Conservation (phyloP, 2,113 vertebrate species). For the Neolamprologus hecqui region DNA sequence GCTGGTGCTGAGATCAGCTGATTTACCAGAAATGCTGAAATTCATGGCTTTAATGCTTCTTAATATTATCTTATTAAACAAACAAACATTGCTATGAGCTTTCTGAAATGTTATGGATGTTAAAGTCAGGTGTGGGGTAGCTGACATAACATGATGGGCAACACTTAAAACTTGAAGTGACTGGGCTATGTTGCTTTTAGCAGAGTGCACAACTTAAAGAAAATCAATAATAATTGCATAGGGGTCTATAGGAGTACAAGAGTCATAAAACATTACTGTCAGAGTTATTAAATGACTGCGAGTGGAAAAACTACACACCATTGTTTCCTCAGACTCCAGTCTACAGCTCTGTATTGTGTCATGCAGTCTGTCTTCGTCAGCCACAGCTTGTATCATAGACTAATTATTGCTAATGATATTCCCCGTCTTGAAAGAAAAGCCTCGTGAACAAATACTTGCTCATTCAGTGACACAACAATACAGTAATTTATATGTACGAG, state of each 20-base stretch:
- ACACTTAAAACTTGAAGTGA: not conserved
- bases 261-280: slow-evolving; percentile 18
- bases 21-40: not conserved
- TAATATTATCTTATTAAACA: not conserved
- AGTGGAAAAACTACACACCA: not conserved
- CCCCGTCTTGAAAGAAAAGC: not conserved
- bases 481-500: not conserved
- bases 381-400: slow-evolving; percentile 1
- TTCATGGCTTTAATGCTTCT: not conserved
- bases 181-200: not conserved
- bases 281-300: slow-evolving; percentile 8
- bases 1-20: not conserved
- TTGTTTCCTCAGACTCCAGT: not conserved
- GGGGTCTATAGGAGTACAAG: not conserved
- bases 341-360: not conserved
- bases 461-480: not conserved
- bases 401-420: slow-evolving; percentile 40
- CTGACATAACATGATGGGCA: not conserved
- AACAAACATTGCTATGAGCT: not conserved
- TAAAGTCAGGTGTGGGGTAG: not conserved
- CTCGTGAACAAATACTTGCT: not conserved
- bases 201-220: not conserved
- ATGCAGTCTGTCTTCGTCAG: not conserved
- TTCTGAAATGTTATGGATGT: not conserved
- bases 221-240: slow-evolving; percentile 11